Percentiles rank a stretch among this genome's conserved stretches.
phyloP scores from a whole-genome alignment of 35 echinoderm and acorn worm genomes.

The Acanthaster planci region DNA sequence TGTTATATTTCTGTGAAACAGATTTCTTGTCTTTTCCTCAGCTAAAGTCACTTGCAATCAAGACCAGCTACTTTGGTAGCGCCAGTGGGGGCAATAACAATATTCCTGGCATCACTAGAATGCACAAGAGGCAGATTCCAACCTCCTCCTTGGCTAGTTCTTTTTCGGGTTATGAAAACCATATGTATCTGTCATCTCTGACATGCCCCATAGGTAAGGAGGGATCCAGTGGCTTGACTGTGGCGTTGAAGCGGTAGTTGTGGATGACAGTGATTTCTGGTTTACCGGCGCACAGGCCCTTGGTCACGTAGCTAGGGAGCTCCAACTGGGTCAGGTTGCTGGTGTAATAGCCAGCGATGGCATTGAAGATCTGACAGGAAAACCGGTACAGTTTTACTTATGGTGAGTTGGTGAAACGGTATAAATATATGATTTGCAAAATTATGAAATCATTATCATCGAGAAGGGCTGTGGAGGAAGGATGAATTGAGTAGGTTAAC shows the following conservation, averaged over 20 bases:
- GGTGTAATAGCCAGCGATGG: conserved; percentile 72
- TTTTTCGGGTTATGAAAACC: conserved; percentile 34
- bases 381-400: neutral
- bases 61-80: too few relatives aligned
- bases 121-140: too few relatives aligned
- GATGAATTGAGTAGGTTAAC: too few relatives aligned
- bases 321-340: conserved; percentile 45
- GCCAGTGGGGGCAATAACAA: too few relatives aligned
- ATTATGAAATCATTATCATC: neutral
- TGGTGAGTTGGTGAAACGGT: too few relatives aligned
- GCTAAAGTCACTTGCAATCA: too few relatives aligned
- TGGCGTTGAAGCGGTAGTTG: conserved; percentile 63
- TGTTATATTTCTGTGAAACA: too few relatives aligned
- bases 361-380: conserved; percentile 52
- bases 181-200: conserved; percentile 69
- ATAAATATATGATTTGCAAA: neutral
- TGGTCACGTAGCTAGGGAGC: conserved; percentile 42
- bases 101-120: too few relatives aligned
- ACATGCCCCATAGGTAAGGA: conserved; percentile 51
- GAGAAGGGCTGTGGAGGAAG: too few relatives aligned
- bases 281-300: conserved; percentile 49
- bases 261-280: conserved; percentile 52
- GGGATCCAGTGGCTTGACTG: conserved; percentile 45
- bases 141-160: too few relatives aligned
- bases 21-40: too few relatives aligned